Conservation (phyloP, 2,888 invertebrate genomes). For the Drosophila conformis region DNA sequence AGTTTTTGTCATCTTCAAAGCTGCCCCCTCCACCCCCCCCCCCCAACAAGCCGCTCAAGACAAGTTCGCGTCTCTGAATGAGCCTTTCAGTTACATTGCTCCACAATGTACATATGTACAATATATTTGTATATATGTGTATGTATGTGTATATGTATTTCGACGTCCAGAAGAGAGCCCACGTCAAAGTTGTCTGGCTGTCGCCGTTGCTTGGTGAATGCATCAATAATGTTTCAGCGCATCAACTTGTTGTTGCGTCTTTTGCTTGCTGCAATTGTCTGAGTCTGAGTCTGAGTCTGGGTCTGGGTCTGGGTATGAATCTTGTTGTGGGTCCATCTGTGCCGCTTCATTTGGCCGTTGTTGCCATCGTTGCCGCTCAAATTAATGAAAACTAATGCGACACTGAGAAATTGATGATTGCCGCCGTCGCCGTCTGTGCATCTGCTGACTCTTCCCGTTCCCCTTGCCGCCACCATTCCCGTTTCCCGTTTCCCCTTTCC, state of each 20-base stretch:
- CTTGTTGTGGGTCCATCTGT: slow-evolving; percentile 66
- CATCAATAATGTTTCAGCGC: slow-evolving; percentile 74
- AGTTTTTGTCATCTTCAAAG: slow-evolving; percentile 50
- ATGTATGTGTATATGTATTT: neutral
- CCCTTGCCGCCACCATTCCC: neutral
- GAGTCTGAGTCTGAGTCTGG: slow-evolving; percentile 28
- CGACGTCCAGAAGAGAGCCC: slow-evolving; percentile 28
- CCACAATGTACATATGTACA: slow-evolving; percentile 1
- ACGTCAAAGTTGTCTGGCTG: slow-evolving; percentile 76
- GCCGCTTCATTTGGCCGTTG: slow-evolving; percentile 61
- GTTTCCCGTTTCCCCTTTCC: neutral
- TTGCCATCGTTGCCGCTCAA: slow-evolving; percentile 68
- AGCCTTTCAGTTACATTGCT: slow-evolving; percentile 35
- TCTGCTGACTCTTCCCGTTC: slow-evolving; percentile 20
- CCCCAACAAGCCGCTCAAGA: neutral
- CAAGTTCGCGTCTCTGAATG: slow-evolving; percentile 38
- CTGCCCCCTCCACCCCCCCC: neutral
- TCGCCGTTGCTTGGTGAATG: slow-evolving; percentile 72
- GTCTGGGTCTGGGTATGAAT: slow-evolving; percentile 24
- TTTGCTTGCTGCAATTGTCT: slow-evolving; percentile 64
- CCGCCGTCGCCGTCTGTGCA: slow-evolving; percentile 54
- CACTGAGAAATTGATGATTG: slow-evolving; percentile 81
- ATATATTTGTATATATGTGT: neutral
- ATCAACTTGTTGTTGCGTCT: slow-evolving; percentile 55
- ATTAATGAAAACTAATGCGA: slow-evolving; percentile 82